Percentiles rank a stretch among this genome's conserved stretches.
These are phyloP conservation scores for Toxotes lorentzi DNA, from an alignment of 2,797 vertebrate species.

Conservation along the genomic window DNA sequence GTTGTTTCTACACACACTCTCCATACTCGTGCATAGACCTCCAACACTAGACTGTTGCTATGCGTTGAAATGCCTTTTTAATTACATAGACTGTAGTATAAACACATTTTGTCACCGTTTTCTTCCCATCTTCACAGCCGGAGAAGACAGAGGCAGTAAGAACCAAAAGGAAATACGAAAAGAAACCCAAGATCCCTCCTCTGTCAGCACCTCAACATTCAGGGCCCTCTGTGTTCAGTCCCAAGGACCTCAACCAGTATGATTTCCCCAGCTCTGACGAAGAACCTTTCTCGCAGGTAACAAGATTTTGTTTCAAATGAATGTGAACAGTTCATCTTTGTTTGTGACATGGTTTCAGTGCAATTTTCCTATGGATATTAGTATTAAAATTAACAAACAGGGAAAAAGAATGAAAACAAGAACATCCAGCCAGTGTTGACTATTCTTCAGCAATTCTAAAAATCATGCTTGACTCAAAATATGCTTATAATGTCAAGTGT, in stretches of 20 bases:
- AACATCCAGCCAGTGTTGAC: not conserved
- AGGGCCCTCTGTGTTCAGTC: conserved; percentile 93
- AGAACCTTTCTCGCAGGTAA: conserved; percentile 95
- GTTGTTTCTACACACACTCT: conserved; percentile 54
- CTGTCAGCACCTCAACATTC: conserved; percentile 88
- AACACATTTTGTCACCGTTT: conserved; percentile 42
- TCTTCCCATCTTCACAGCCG: conserved; percentile 80
- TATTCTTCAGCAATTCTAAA: not conserved
- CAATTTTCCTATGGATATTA: not conserved
- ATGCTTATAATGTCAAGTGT: not conserved
- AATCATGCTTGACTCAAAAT: not conserved
- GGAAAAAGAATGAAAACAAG: not conserved
- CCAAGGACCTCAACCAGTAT: conserved; percentile 99
- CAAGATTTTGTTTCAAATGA: fast-evolving
- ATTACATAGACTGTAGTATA: conserved; percentile 21
- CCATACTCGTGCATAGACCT: conserved; percentile 2
- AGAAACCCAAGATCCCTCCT: conserved; percentile 96
- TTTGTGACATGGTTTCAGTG: not conserved
- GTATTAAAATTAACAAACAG: not conserved
- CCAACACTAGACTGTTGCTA: conserved; percentile 26
- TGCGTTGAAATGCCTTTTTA: conserved; percentile 18
- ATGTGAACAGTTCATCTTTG: not conserved
- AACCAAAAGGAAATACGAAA: conserved; percentile 98
- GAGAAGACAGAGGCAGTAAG: conserved; percentile 94
- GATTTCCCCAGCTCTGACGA: conserved; percentile 99